Percentiles rank a stretch among this genome's conserved stretches.
These are phyloP conservation scores for Pseudomyrmex sp. DNA, from an alignment of 1,140 invertebrate genomes.

Conservation along the genomic window DNA sequence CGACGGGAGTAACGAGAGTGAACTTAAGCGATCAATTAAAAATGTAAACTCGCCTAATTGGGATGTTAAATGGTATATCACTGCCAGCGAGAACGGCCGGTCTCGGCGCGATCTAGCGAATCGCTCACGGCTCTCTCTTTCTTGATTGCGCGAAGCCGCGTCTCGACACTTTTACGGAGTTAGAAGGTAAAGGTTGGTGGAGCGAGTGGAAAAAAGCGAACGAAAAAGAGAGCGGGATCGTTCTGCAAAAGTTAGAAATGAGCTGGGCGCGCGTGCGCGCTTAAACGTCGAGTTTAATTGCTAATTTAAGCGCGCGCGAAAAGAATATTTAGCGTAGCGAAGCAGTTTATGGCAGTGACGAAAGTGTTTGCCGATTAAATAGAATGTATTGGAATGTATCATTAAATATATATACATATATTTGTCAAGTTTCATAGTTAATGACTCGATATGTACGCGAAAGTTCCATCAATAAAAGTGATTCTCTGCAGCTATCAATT, in stretches of 20 bases:
- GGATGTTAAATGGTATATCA: slow-evolving; percentile 66
- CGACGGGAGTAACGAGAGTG: slow-evolving; percentile 52
- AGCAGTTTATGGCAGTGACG: not conserved
- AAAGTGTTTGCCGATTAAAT: slow-evolving; percentile 30
- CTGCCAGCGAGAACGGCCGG: slow-evolving; percentile 20
- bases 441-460: too few species aligned
- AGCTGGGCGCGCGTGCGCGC: slow-evolving; percentile 29
- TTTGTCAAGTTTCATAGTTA: too few species aligned
- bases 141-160: slow-evolving; percentile 34
- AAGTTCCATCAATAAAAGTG: not conserved
- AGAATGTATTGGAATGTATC: not conserved
- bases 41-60: slow-evolving; percentile 73
- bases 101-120: slow-evolving; percentile 29
- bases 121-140: slow-evolving; percentile 19
- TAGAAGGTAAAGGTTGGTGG: slow-evolving; percentile 33
- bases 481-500: not conserved
- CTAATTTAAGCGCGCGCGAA: slow-evolving; percentile 24
- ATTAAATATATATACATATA: too few species aligned
- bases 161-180: slow-evolving; percentile 48
- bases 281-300: slow-evolving; percentile 47
- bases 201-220: not conserved
- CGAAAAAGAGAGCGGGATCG: not conserved
- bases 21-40: slow-evolving; percentile 72
- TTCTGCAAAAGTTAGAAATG: slow-evolving; percentile 40
- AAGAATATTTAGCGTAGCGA: slow-evolving; percentile 31